Evolutionary conservation across 37 sponge, comb jelly and placozoan species (phyloP), one percentile per base, ranked within the genome.

Genomic region (Theonella swinhoei): DNA sequence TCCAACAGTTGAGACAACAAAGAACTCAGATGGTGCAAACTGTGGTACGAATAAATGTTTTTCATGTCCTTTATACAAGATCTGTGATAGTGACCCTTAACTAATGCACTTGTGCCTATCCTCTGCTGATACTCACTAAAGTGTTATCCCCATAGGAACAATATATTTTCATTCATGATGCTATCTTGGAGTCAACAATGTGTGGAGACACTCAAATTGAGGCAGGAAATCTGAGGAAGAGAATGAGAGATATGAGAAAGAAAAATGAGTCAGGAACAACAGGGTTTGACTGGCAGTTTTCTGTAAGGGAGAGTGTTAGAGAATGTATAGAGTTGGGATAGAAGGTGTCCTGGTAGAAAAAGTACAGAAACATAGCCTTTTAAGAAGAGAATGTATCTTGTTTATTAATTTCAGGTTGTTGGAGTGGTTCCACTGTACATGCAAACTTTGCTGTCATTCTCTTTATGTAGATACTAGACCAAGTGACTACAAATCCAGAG

Each of bases 1-100:
- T 87, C 69, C 73, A 54, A 23, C 39, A 61, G 26, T 39, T 81
- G 62, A 72, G 88, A 20, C 37, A 62, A 14, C 88, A 87, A 41
- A 80, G 88, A 68, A 81, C 80, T 70, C 80, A 80, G n/a, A 67
- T 87, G 74, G 66, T 81, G 4, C 82, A 81, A 24, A 80, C 88
- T 24, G 39, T 47, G 70, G 82, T 87, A 75, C 33, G 54, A 70
- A 28, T n/a, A n/a, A n/a, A n/a, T 34, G 9, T 23, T 65, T 65
- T 11, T 14, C 7, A 7, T 47, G 54, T 47, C 14, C 14, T 47
- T 47, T 14, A 47, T 17, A 47, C 14, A 17, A 17, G 54, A 7
- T 47, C 7, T 47, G 14, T 14, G 14, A 7, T 47, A 17, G n/a
- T n/a, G n/a, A n/a, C n/a, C n/a, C n/a, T n/a, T n/a, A n/a, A n/a